Evolutionary conservation across 2,797 vertebrate genomes (phyloP).

Genomic region (Botia almorhae): DNA sequence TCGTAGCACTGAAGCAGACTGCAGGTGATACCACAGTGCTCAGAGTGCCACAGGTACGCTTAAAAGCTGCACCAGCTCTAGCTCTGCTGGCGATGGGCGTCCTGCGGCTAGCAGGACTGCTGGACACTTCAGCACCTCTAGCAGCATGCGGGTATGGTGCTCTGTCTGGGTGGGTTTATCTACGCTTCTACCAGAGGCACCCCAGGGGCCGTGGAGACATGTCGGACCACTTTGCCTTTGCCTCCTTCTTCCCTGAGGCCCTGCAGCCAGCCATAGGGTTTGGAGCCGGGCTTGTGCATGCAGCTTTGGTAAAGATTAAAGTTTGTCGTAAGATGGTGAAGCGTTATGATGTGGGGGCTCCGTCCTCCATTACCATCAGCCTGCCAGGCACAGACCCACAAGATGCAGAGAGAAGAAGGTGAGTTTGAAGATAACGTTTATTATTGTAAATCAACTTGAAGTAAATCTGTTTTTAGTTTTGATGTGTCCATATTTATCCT

Average conservation of each 20-base stretch:
- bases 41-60: constrained; percentile 91
- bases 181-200: constrained; percentile 98
- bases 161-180: constrained; percentile 94
- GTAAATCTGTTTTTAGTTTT: not conserved
- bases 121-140: constrained; percentile 82
- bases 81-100: constrained; percentile 84
- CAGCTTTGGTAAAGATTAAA: constrained; percentile 88
- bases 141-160: constrained; percentile 91
- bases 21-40: constrained; percentile 93
- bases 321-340: constrained; percentile 97
- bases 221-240: constrained; percentile 98
- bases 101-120: constrained; percentile 84
- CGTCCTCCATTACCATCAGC: constrained; percentile 98
- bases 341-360: constrained; percentile 95
- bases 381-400: constrained; percentile 95
- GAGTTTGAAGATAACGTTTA: constrained; percentile 29
- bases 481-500: not conserved
- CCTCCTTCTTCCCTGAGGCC: constrained; percentile 96
- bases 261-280: constrained; percentile 91
- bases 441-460: not conserved
- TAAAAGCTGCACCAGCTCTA: constrained; percentile 91
- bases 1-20: constrained; percentile 97
- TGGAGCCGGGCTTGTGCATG: constrained; percentile 87
- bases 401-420: constrained; percentile 96
- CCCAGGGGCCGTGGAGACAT: constrained; percentile 96